These are phyloP conservation scores for Pseudomyrmex gracilis DNA, from an alignment of 1,140 invertebrate genomes.

Conservation along the genomic window DNA sequence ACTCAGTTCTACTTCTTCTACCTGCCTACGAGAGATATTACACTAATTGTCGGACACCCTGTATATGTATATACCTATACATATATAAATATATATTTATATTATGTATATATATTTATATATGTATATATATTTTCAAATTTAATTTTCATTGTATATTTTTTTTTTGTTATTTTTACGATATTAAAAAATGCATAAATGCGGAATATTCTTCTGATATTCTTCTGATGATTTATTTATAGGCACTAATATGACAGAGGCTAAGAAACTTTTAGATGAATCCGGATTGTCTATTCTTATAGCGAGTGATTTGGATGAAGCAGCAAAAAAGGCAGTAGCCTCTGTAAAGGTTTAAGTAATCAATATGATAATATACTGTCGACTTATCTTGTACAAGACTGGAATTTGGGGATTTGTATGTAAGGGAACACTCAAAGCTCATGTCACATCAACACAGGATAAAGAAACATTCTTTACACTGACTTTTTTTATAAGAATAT, in stretches of 20 bases:
- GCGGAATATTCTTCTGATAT: background rate
- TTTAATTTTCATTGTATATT: background rate
- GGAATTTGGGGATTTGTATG: constrained; percentile 14
- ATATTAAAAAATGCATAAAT: background rate
- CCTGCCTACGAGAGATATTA: no score
- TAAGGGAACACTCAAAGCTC: constrained; percentile 8
- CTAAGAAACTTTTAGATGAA: constrained; percentile 91
- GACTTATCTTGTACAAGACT: constrained; percentile 32
- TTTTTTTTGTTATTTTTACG: constrained; percentile 27
- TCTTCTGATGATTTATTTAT: constrained; percentile 54
- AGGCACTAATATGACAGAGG: constrained; percentile 91
- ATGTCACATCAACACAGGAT: background rate
- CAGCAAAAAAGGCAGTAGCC: constrained; percentile 94
- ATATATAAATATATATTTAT: no score
- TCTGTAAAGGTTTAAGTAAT: constrained; percentile 83
- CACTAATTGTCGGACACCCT: no score
- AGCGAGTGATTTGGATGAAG: constrained; percentile 95
- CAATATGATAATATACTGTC: background rate
- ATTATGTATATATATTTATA: no score
- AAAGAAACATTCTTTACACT: background rate
- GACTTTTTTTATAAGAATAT: background rate
- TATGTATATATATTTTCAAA: no score
- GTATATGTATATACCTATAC: no score
- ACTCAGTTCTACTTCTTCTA: no score
- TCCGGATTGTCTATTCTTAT: constrained; percentile 94